Conservation (phyloP, 53 echinoderm and acorn worm species). For the Apostichopus leukothele region DNA sequence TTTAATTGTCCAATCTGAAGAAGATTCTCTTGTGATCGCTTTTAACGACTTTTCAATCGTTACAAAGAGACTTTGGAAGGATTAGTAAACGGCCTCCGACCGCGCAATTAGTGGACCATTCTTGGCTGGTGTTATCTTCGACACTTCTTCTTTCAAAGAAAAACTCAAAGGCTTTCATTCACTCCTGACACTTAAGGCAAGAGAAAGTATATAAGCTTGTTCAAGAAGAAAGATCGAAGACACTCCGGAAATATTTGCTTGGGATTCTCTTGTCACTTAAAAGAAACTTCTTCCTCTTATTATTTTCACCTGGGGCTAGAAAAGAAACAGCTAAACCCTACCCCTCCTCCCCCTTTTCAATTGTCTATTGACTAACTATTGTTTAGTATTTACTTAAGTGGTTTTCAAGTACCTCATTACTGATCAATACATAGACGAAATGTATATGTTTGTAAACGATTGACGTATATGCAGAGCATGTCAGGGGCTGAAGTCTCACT, state of each 20-base stretch:
- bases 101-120: slow-evolving; percentile 29
- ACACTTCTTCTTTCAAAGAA: slow-evolving; percentile 20
- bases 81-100: slow-evolving; percentile 31
- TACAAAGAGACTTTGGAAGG: slow-evolving; percentile 16
- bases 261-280: slow-evolving; percentile 1
- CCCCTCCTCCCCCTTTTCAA: slow-evolving; percentile 23
- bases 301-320: slow-evolving; percentile 18
- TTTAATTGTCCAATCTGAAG: slow-evolving; percentile 9
- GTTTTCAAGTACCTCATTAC: slow-evolving; percentile 27
- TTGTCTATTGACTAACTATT: slow-evolving; percentile 16
- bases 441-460: slow-evolving; percentile 32
- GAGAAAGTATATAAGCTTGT: neutral
- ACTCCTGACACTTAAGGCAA: slow-evolving; percentile 9
- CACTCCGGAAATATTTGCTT: slow-evolving; percentile 42
- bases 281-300: neutral
- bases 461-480: neutral
- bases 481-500: slow-evolving; percentile 8
- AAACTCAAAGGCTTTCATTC: slow-evolving; percentile 9
- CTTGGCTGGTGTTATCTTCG: slow-evolving; percentile 31
- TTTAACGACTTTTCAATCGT: slow-evolving; percentile 35
- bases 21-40: slow-evolving; percentile 32
- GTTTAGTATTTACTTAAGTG: slow-evolving; percentile 27
- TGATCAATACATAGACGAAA: slow-evolving; percentile 22
- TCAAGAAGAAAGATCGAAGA: slow-evolving; percentile 26
- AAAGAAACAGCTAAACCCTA: slow-evolving; percentile 10